These are phyloP conservation scores for roundworm (Caenorhabditis elegans) DNA, from an alignment of 1,140 invertebrate genomes.

Conservation along the genomic window DNA sequence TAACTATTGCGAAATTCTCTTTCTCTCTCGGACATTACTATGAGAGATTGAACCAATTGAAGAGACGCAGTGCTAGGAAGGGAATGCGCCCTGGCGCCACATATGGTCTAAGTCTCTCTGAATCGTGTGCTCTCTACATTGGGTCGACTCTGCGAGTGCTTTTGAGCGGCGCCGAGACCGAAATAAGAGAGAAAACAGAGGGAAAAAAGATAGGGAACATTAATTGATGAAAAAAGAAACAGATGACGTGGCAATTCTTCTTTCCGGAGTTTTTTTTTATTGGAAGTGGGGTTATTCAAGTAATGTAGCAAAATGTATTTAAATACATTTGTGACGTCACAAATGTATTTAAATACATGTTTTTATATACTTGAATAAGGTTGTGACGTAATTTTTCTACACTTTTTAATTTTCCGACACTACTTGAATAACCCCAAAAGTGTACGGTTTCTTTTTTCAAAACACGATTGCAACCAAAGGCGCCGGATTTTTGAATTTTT, in stretches of 20 bases:
- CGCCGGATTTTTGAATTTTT: no score
- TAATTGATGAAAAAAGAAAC: background rate
- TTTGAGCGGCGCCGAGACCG: slow-evolving; percentile 19
- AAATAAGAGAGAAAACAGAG: slow-evolving; percentile 11
- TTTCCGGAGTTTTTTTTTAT: no score
- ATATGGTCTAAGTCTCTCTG: background rate
- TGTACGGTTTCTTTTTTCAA: no score
- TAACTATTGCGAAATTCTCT: slow-evolving; percentile 11
- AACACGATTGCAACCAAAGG: no score
- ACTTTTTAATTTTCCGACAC: no score
- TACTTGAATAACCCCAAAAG: no score
- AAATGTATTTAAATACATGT: no score
- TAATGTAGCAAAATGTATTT: no score
- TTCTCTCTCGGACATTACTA: background rate
- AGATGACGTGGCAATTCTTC: background rate
- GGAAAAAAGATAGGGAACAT: slow-evolving; percentile 11
- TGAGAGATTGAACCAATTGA: background rate
- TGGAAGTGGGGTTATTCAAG: no score
- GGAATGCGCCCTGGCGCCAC: slow-evolving; percentile 1
- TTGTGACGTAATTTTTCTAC: no score
- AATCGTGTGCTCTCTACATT: background rate
- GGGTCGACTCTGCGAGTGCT: background rate
- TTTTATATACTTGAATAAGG: no score
- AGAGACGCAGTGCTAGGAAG: background rate
- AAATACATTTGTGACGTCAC: no score